These are phyloP conservation scores for Cacatua alba DNA, from an alignment of 2,113 vertebrate genomes.

Conservation along the genomic window DNA sequence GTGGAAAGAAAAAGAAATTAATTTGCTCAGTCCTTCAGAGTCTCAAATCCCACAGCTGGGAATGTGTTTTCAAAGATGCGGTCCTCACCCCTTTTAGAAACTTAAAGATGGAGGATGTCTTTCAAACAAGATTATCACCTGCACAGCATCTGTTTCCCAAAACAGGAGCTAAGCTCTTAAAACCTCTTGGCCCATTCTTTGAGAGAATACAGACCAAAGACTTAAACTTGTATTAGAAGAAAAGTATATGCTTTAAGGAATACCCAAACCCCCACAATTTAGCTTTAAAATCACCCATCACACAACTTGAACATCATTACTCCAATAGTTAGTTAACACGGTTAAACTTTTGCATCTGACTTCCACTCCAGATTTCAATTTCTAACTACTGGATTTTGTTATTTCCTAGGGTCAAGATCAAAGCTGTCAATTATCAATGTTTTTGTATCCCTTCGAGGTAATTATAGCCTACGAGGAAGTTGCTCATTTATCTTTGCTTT, in stretches of 20 bases:
- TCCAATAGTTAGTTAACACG: background rate
- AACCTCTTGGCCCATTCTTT: background rate
- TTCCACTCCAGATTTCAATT: conserved; percentile 16
- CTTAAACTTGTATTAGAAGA: background rate
- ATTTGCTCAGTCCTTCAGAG: background rate
- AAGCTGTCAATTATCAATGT: conserved; percentile 48
- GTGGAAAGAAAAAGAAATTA: background rate
- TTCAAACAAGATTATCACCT: background rate
- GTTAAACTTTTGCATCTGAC: background rate
- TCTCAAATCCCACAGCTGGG: background rate
- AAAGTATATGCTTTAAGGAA: background rate
- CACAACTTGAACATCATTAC: background rate
- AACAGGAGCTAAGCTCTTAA: background rate
- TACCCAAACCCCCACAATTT: background rate
- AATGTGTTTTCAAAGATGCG: background rate
- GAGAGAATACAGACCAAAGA: background rate
- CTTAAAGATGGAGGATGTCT: background rate
- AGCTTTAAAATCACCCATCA: background rate
- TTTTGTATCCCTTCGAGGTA: conserved; percentile 45
- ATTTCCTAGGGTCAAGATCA: conserved; percentile 49
- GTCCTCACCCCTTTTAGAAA: background rate
- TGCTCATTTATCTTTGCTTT: conserved; percentile 56
- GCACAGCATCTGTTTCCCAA: background rate
- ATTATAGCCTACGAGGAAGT: conserved; percentile 9
- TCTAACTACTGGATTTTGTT: conserved; percentile 8